Conservation (phyloP, 2,113 vertebrate species). For the Aspidoscelis tigris region DNA sequence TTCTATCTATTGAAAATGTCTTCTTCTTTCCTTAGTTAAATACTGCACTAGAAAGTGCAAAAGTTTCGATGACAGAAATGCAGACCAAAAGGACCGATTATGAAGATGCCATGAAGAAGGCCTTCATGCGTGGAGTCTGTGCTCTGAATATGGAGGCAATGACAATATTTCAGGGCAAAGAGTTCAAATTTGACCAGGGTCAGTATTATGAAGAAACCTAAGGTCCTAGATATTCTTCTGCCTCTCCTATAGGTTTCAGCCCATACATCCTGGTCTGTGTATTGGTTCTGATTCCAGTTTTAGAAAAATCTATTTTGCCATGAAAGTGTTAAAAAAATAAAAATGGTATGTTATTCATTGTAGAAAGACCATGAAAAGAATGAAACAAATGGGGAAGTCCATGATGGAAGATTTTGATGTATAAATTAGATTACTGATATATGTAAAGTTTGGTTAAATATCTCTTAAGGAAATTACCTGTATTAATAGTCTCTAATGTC, state of each 20-base stretch:
- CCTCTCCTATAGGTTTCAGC: not conserved
- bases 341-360: not conserved
- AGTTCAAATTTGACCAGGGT: conserved; percentile 77
- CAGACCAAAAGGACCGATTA: conserved; percentile 85
- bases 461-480: not conserved
- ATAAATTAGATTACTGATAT: not conserved
- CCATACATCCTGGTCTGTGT: not conserved
- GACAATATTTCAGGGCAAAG: conserved; percentile 87
- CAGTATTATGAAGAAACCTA: conserved; percentile 49
- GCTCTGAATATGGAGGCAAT: conserved; percentile 96
- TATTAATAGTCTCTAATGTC: not conserved
- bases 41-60: conserved; percentile 80
- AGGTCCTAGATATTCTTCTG: not conserved
- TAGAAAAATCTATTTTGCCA: not conserved
- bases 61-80: conserved; percentile 85
- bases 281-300: not conserved
- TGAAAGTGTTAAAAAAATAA: not conserved
- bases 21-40: conserved; percentile 68
- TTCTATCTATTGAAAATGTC: conserved; percentile 1
- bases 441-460: not conserved
- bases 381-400: not conserved
- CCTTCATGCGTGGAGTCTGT: conserved; percentile 96
- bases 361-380: not conserved
- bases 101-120: conserved; percentile 95
- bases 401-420: not conserved